Base-by-base conservation (phyloP, 92 coral and sea anemone genomes). In the Umimayanthus chanpuru region DNA sequence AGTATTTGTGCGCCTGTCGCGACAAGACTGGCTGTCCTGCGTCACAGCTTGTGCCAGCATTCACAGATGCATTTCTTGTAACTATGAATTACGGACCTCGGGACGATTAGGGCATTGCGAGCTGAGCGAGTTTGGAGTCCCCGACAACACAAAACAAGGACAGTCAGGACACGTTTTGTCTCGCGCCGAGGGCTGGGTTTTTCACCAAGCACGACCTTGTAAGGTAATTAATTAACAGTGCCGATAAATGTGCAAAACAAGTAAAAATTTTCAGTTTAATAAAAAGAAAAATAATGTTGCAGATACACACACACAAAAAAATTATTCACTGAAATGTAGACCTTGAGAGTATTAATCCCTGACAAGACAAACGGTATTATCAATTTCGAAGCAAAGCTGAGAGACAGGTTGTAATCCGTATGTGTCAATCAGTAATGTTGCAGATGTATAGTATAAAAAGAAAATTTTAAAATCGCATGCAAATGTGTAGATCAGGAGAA, bases 21-120 rank as follows among this genome's bases (percentile, higher is more conserved):
- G 58, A 5, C 86, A 66, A 81, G 86, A 65, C 9, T 81, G 86
- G 86, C 29, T 81, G 14, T 65, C 86, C 15, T 81, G 86, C 32
- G 41, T 26, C 39, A 66, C 65, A 6, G 61, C 86, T 43, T 81
- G 86, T 64, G 36, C 75, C 28, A 64, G 74, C 14, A 66, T 6
- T 65, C 44, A 10, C 50, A 81, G 32, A 20, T 81, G 86, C 47
- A 40, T 65, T 66, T 81, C 86, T 36, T 81, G 61, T 32, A 81
- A 66, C 32, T 81, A 81, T 49, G 29, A 81, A 81, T 30, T 4
- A 12, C 14, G 55, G 21, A 4, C 61, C 8, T 38, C 21, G 29
- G n/a, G 29, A 3, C 39, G 5, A 38, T 15, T 9, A 30, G 26
- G 26, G 4, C 9, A 36, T 23, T 81, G 86, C 21, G 86, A 81